A percentile compares a stretch with the other conserved stretches of the same genome.
Evolutionary conservation across 2,113 vertebrate species (phyloP).

Genomic region (Terrapene triunguis): DNA sequence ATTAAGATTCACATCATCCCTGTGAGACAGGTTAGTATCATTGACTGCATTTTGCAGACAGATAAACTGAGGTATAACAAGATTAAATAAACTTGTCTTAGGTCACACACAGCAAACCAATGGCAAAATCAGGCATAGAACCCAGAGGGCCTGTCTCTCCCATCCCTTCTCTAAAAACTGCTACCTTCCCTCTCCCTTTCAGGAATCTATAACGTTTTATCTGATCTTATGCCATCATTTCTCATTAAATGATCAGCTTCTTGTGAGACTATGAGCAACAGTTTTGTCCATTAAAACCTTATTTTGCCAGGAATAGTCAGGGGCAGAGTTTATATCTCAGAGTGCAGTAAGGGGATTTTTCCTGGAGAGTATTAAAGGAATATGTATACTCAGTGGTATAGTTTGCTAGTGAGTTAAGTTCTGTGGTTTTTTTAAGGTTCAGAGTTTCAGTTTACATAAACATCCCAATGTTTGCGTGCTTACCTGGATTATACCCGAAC

Average conservation of each 20-base stretch:
- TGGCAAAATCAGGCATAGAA: background rate
- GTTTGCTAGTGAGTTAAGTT: background rate
- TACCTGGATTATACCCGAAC: background rate
- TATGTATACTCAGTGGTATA: accelerated
- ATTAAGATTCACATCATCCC: slow-evolving; percentile 63
- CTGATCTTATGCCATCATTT: background rate
- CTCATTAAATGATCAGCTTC: background rate
- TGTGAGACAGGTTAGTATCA: slow-evolving; percentile 57
- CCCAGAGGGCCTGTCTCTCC: background rate
- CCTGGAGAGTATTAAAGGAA: background rate
- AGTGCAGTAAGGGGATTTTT: background rate
- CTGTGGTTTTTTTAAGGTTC: background rate
- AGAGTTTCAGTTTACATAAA: background rate
- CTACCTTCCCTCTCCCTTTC: background rate
- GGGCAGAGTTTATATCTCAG: background rate
- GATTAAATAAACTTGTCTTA: slow-evolving; percentile 9
- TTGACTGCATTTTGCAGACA: slow-evolving; percentile 53
- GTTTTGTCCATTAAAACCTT: background rate
- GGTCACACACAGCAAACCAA: background rate
- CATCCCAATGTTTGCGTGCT: background rate
- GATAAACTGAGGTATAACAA: slow-evolving; percentile 40
- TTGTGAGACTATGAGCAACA: background rate
- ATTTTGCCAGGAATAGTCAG: background rate
- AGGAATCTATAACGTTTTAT: background rate
- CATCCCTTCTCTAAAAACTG: background rate